These are phyloP conservation scores for Pao palembangensis DNA, from an alignment of 2,113 vertebrate species.

Conservation along the genomic window DNA sequence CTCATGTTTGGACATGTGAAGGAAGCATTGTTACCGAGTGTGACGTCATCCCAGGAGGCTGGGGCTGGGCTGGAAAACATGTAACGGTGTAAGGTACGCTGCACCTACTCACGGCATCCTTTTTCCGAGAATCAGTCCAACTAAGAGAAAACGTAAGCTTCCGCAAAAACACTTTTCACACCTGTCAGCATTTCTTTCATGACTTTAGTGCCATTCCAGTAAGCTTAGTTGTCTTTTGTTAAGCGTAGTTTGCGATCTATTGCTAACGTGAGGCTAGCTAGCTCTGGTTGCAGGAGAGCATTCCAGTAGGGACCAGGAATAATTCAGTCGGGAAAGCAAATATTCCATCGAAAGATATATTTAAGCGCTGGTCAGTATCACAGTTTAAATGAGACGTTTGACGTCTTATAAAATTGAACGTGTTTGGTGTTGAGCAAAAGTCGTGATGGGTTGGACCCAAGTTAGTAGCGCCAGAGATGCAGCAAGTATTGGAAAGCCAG, in stretches of 20 bases:
- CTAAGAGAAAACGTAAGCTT: constrained; percentile 39
- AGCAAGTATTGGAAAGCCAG: constrained; percentile 13
- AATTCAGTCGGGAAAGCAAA: not conserved
- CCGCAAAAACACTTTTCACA: not conserved
- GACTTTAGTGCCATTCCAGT: not conserved
- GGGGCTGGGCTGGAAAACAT: constrained; percentile 44
- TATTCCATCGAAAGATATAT: fast-evolving
- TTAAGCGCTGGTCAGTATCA: not conserved
- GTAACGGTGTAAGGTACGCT: constrained; percentile 37
- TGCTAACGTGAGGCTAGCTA: constrained; percentile 53
- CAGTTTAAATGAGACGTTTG: no score
- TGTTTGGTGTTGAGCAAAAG: not conserved
- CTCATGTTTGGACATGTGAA: constrained; percentile 17
- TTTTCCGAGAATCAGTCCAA: constrained; percentile 14
- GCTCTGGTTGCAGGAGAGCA: constrained; percentile 21
- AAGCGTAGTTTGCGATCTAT: not conserved
- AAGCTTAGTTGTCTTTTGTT: not conserved
- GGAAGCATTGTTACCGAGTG: constrained; percentile 15
- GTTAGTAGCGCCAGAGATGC: constrained; percentile 13
- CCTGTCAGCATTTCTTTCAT: not conserved
- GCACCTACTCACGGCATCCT: constrained; percentile 14
- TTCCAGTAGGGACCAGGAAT: constrained; percentile 25
- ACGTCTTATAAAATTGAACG: not conserved
- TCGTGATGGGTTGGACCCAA: not conserved
- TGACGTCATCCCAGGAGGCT: constrained; percentile 58